Evolutionary conservation across 2,113 vertebrate species (phyloP), one percentile per base, ranked within the genome.

Genomic region (Ovis aries): DNA sequence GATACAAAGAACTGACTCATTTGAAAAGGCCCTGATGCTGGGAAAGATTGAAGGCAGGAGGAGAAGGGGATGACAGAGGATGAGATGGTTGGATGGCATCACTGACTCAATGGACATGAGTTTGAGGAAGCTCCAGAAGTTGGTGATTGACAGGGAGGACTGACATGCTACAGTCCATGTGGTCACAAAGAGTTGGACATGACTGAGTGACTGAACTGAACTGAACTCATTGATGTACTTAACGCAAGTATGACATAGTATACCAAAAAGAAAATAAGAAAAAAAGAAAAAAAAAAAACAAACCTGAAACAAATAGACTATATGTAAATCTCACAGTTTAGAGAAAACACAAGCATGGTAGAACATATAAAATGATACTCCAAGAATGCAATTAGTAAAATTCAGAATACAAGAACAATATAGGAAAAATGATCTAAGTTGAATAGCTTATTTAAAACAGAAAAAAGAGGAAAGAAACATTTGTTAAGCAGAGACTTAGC

Each of bases 121-220:
- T 71, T 10, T 83, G 23, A 89, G 50, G 7, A 21, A 67, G 4
- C 64, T 67, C 64, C 4, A 9, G 33, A 9, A 36, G 64, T 36
- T 67, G 64, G 7, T 67, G n/a, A 67, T 21, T 1, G 17, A 36
- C 64, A 36, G 64, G 17, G n/a, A 67, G 64, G n/a, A 4, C 4
- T 11, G n/a, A 17, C 2, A 7, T 67, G 64, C 64, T n/a, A n/a
- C 8, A n/a, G 8, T n/a, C 8, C 33, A n/a, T 67, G 64, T 8
- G 33, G 16, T 67, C 16, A 0, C 64, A 67, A 67, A 9, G 3
- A 67, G 33, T 19, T 2, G 2, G 33, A 67, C 64, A 67, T 0
- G 4, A 19, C 4, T 64, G 60, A 64, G 14, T 33, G 60, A 16
- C 31, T 67, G 33, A 67, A 67, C 16, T 64, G 31, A 64, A 64